A percentile compares a stretch with the other conserved stretches of the same genome.
Evolutionary conservation across 2,113 vertebrate genomes (phyloP).

Genomic region (Pachyramphus minor): DNA sequence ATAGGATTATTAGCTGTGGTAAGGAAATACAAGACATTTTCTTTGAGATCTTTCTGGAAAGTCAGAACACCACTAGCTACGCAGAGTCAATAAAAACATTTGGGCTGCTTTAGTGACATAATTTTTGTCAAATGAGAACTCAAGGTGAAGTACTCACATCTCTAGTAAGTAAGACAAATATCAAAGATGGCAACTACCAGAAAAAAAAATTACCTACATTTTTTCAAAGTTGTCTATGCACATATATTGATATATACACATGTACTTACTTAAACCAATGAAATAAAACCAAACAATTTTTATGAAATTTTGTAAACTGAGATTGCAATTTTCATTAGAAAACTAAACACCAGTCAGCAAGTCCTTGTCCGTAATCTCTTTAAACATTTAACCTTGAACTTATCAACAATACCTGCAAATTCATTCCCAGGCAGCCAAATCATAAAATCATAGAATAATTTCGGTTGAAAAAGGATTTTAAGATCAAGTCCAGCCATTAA

Average conservation of each 20-base stretch:
- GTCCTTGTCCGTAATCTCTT: background rate
- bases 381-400: background rate
- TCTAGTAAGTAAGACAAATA: background rate
- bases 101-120: background rate
- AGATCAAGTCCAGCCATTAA: background rate
- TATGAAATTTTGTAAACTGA: background rate
- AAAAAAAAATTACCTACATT: background rate
- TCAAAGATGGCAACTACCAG: background rate
- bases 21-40: background rate
- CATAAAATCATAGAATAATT: background rate
- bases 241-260: background rate
- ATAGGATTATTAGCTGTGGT: background rate
- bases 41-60: background rate
- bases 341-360: background rate
- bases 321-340: background rate
- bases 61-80: background rate
- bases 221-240: background rate
- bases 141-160: accelerated
- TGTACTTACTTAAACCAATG: background rate
- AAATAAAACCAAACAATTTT: background rate
- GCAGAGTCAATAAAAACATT: background rate
- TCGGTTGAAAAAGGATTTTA: background rate
- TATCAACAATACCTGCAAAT: background rate
- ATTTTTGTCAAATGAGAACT: background rate
- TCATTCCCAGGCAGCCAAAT: background rate